Base-by-base conservation (phyloP, 2,888 invertebrate genomes). In the Tridacna gigas region DNA sequence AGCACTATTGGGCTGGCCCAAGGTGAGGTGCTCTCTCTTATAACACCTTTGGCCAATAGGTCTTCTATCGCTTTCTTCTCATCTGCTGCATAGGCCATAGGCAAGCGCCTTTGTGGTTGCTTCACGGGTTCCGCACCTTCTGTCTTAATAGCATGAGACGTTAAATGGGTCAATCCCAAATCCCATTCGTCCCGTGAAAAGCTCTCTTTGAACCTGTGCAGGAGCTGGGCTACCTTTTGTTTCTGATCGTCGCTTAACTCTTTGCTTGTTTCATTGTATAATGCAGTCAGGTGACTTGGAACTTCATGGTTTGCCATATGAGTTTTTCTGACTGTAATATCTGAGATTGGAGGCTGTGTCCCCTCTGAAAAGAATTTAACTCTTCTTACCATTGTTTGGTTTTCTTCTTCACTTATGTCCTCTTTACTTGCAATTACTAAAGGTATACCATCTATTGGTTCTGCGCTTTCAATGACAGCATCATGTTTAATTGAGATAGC, bases 171-270 rank as follows among this genome's bases (percentile, higher is more conserved):
- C 4, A 80, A 15, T 18, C 88, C 86, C 47, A 88, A 28, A 66
- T 88, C 81, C 67, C 76, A 75, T 18, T 86, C 86, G n/a, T 77
- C 20, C 51, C 60, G 82, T 7, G 83, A 86, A 66, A 88, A 86
- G 15, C 65, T n/a, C 76, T 77, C 61, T 61, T 26, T 26, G 71
- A 82, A 26, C 79, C 78, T 2, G 25, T n/a, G n/a, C 83, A 74
- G 15, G 84, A 63, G 1, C 76, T 15, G 15, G 13, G 67, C 67
- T 28, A 67, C 18, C 2, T 3, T n/a, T 15, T 15, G 13, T 15
- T 67, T 74, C 63, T 56, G 67, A n/a, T 26, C 11, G 9, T 26
- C 18, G 13, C 13, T 60, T 37, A 26, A 28, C n/a, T 20, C n/a
- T 15, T 11, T 60, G n/a, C 56, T 45, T 67, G 77, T 67, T 22